These are phyloP conservation scores for Myxocyprinus asiaticus DNA, from an alignment of 2,113 vertebrate genomes.

Conservation along the genomic window DNA sequence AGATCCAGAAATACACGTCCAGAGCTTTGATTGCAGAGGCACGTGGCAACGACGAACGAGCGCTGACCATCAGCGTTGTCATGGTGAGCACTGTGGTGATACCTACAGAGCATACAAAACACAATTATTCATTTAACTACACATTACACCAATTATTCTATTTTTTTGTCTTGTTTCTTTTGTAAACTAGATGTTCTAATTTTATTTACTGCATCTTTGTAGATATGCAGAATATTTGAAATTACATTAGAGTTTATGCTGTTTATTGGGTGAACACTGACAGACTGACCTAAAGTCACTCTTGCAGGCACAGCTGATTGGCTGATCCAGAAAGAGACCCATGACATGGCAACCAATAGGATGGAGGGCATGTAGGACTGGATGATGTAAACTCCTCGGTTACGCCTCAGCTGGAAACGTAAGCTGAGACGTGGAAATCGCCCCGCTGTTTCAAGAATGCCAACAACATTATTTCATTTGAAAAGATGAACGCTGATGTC, in stretches of 20 bases:
- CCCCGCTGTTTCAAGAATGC: conserved; percentile 76
- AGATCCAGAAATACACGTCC: conserved; percentile 99
- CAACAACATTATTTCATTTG: too few species aligned
- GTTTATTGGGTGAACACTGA: background rate
- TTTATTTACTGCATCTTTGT: background rate
- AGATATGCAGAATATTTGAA: background rate
- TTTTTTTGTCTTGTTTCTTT: too few species aligned
- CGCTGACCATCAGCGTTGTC: conserved; percentile 97
- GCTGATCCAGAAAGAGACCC: conserved; percentile 99
- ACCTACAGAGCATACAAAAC: conserved; percentile 69
- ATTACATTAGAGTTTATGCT: too few species aligned
- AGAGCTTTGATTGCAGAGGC: conserved; percentile 95
- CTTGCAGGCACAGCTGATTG: conserved; percentile 95
- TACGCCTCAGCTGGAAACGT: conserved; percentile 87
- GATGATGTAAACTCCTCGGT: conserved; percentile 96
- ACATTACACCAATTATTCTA: too few species aligned
- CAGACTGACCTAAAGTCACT: conserved; percentile 85
- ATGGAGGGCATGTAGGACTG: conserved; percentile 97
- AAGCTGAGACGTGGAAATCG: conserved; percentile 93
- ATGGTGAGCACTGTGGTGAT: conserved; percentile 98
- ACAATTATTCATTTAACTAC: background rate
- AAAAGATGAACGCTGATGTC: too few species aligned
- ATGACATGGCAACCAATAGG: conserved; percentile 95
- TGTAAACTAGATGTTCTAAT: background rate
- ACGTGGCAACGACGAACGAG: conserved; percentile 89